Conservation (phyloP, 2,113 vertebrate species). For the Eudorcas thomsonii region DNA sequence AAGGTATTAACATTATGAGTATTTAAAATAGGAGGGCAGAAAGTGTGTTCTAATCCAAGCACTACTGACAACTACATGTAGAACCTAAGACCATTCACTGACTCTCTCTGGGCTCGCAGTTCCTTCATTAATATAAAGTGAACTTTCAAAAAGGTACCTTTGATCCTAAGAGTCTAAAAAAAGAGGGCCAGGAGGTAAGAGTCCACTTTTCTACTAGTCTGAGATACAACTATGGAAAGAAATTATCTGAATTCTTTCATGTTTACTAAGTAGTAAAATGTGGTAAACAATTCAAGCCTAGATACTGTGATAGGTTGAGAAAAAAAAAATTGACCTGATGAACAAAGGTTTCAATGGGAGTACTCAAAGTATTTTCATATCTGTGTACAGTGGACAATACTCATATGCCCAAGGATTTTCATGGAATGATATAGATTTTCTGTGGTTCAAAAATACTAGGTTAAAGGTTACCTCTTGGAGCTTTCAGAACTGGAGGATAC, state of each 20-base stretch:
- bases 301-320: neutral
- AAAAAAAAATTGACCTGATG: constrained; percentile 22
- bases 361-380: neutral
- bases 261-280: neutral
- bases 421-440: constrained; percentile 43
- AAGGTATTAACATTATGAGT: neutral
- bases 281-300: neutral
- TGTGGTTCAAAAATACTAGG: constrained; percentile 48
- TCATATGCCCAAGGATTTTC: constrained; percentile 12
- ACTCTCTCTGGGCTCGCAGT: neutral
- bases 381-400: neutral
- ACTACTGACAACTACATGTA: neutral
- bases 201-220: neutral
- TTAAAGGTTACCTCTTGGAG: constrained; percentile 49
- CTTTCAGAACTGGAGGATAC: constrained; percentile 54
- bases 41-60: neutral
- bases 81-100: neutral
- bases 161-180: neutral
- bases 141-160: neutral
- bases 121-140: neutral
- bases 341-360: neutral
- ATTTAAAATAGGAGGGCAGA: neutral
- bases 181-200: neutral
- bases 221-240: neutral
- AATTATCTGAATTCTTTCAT: neutral